Evolutionary conservation across 1,140 invertebrate genomes (phyloP), one percentile per base, ranked within the genome.

Genomic region (Euwallacea fornicatus): DNA sequence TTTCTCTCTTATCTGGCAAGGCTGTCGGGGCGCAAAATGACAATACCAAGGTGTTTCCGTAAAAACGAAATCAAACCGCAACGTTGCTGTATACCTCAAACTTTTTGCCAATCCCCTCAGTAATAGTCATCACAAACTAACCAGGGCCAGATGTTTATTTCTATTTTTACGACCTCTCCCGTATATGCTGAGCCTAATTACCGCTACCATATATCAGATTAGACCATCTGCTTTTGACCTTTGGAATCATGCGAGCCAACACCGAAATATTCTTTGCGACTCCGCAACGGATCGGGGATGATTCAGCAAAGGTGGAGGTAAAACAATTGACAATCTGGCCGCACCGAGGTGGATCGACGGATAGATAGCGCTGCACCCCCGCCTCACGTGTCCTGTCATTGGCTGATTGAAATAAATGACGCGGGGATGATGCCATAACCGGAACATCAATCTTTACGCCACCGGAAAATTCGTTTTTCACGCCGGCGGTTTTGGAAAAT

Each of bases 181-280:
- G 42, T 60, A 60, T 60, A 60, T 50, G 10, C 58, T 43, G 8
- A 4, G 16, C 8, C 58, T 60, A 60, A 60, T 60, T 60, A 60
- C 21, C 42, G 58, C 11, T 21, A 11, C 58, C 11, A 60, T 42
- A 21, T 60, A 60, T 60, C 58, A 9, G 58, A 60, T 60, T 41
- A 43, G 58, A 60, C 58, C 58, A 60, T 60, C 58, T 60, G 58
- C 58, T 42, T 60, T 60, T 60, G 58, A 60, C 21, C 58, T 60
- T 42, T 60, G 9, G 46, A 10, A 50, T 33, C 46, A 50, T 50
- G 13, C 46, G 46, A 13, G 46, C 9, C 0, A 11, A 6, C 13
- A 10, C 46, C 9, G 13, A 50, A 50, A 50, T 13, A 13, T 50
- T 50, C 46, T 50, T 50, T 50, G 13, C 46, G 9, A 10, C 13